Base-by-base conservation (phyloP, 2,797 vertebrate species). In the Macroramphosus scolopax region DNA sequence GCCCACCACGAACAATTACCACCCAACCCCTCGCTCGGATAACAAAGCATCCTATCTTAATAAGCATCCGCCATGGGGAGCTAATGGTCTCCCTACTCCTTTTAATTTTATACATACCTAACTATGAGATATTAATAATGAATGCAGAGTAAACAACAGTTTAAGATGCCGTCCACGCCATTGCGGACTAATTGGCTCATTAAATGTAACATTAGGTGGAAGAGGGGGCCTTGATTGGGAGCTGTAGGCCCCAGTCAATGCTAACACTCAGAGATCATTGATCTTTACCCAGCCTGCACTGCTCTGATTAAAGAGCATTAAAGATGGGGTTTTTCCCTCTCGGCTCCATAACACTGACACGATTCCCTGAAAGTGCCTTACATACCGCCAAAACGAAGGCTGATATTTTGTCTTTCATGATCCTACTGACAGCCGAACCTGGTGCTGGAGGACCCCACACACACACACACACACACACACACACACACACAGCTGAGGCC, bases 91-190 rank as follows among this genome's bases (percentile, higher is more conserved):
- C 86, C 50, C 79, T 59, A 86, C 89, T 88, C 87, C 85, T 89
- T 90, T 91, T 91, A 89, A 91, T 90, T 92, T 86, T 89, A 90
- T 90, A 90, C 89, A 89, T 91, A 90, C 88, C 88, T 90, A 90
- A 90, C 84, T 88, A 90, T 88, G 88, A 85, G 83, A 89, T 90
- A 90, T 91, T 89, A 90, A 91, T 91, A 89, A 92, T 91, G 87
- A 91, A 91, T 91, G 77, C 85, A 79, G 84, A 83, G 88, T 91
- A 91, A 92, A 92, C 89, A 91, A 89, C 83, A 86, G 78, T 90
- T 91, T 90, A 90, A 89, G 88, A 91, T 90, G 89, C 89, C 64
- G 80, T 81, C 86, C 87, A 87, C 75, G 88, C 86, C 80, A 85
- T 86, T 85, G 86, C 86, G 86, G 87, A 84, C 88, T 92, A 92